Percentiles rank a stretch among this genome's conserved stretches.
These are phyloP conservation scores for Orthosia gracilis DNA, from an alignment of 2,888 invertebrate species.

Conservation along the genomic window DNA sequence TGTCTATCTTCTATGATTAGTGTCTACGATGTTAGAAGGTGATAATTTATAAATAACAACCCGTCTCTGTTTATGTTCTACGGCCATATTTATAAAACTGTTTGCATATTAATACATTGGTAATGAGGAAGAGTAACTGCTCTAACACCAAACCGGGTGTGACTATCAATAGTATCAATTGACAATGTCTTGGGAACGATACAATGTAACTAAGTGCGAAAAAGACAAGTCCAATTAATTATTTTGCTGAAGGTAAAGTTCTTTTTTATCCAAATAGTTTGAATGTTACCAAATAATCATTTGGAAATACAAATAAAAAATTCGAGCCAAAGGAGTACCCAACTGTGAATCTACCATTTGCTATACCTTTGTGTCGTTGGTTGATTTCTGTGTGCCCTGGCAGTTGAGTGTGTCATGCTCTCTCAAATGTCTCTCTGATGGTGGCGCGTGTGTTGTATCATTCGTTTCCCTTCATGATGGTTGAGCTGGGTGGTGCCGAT, in stretches of 20 bases:
- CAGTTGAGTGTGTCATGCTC: no score
- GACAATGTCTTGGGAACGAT: background rate
- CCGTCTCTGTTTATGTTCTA: conserved; percentile 40
- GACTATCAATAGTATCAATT: conserved; percentile 26
- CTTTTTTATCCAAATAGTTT: background rate
- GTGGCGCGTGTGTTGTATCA: no score
- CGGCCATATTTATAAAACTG: conserved; percentile 41
- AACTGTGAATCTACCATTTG: no score
- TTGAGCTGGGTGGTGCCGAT: no score
- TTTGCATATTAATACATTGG: conserved; percentile 30
- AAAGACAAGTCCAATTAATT: background rate
- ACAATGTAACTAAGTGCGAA: background rate
- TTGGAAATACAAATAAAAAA: no score
- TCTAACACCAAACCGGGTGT: background rate
- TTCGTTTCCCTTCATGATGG: no score
- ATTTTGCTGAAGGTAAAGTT: background rate
- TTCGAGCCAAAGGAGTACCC: no score
- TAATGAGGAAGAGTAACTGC: conserved; percentile 35
- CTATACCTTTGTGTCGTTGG: no score
- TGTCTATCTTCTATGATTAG: conserved; percentile 48
- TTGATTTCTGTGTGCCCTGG: no score
- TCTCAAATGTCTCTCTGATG: no score
- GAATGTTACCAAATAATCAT: background rate
- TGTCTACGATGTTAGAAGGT: conserved; percentile 35
- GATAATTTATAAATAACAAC: conserved; percentile 52